These are phyloP conservation scores for Drosophila ficusphila DNA, from an alignment of 1,140 invertebrate species.

Conservation along the genomic window DNA sequence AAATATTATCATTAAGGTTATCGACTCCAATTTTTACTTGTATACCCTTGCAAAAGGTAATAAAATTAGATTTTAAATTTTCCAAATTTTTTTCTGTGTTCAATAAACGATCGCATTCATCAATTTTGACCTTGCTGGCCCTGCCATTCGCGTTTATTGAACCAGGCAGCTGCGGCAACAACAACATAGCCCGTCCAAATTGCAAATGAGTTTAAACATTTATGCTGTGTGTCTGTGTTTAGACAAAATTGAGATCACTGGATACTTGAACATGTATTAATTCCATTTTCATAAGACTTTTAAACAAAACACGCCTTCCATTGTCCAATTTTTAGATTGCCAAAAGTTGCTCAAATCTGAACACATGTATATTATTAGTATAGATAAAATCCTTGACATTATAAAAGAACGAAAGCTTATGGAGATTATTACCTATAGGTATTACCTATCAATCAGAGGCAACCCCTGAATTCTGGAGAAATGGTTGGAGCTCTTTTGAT, in stretches of 20 bases:
- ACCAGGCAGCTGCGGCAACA: conserved; percentile 42
- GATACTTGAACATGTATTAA: conserved; percentile 26
- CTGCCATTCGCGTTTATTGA: conserved; percentile 65
- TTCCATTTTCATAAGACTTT: conserved; percentile 26
- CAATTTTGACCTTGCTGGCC: conserved; percentile 59
- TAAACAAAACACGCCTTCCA: not conserved
- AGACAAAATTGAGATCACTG: conserved; percentile 9
- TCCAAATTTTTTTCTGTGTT: conserved; percentile 5
- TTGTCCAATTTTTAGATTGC: not conserved
- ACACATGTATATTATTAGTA: not conserved
- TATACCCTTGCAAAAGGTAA: too few relatives aligned
- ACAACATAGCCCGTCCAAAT: conserved; percentile 14
- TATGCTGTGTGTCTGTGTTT: conserved; percentile 3
- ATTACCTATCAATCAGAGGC: not conserved
- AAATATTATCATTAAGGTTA: too few relatives aligned
- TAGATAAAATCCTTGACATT: not conserved
- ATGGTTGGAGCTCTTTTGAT: not conserved
- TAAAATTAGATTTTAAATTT: not conserved
- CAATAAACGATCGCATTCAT: conserved; percentile 31
- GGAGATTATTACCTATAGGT: not conserved
- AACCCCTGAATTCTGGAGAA: not conserved
- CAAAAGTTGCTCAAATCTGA: not conserved
- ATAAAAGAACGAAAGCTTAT: not conserved
- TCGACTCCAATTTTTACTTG: too few relatives aligned
- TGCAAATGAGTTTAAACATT: conserved; percentile 31